Evolutionary conservation across 2,113 vertebrate species (phyloP).

Genomic region (Tachycineta bicolor): DNA sequence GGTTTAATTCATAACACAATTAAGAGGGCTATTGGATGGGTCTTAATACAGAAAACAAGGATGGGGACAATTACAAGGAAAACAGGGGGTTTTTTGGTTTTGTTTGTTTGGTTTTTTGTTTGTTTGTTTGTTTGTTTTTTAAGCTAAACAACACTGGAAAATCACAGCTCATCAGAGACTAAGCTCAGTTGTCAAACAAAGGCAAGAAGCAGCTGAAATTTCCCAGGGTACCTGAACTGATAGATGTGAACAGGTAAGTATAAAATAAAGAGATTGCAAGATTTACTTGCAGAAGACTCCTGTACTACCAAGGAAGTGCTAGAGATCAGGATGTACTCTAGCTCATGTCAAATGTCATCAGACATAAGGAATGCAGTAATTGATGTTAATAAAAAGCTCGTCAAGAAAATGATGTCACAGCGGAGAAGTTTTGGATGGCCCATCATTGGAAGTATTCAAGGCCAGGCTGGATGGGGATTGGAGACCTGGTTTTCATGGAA

Average conservation of each 20-base stretch:
- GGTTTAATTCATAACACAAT: background rate
- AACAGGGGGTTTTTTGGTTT: too few relatives aligned
- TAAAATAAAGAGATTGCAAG: accelerated
- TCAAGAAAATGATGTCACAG: background rate
- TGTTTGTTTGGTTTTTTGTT: background rate
- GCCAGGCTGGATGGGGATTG: background rate
- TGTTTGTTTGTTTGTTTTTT: accelerated
- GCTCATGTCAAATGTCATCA: background rate
- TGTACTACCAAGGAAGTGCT: background rate
- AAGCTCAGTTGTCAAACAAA: background rate
- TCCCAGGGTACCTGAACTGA: background rate
- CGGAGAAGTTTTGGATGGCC: background rate
- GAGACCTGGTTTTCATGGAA: background rate
- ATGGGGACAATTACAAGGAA: background rate
- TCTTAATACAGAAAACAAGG: background rate
- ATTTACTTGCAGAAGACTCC: background rate
- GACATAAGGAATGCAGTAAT: background rate
- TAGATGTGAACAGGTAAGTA: background rate
- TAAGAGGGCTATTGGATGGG: background rate
- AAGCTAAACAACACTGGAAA: background rate
- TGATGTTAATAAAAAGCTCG: background rate
- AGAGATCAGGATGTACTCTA: background rate
- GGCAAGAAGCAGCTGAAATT: background rate
- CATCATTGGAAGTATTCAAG: background rate
- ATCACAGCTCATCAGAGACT: background rate